Conservation (phyloP, 2,797 vertebrate species). For the Oryzias dopingdopingensis region DNA sequence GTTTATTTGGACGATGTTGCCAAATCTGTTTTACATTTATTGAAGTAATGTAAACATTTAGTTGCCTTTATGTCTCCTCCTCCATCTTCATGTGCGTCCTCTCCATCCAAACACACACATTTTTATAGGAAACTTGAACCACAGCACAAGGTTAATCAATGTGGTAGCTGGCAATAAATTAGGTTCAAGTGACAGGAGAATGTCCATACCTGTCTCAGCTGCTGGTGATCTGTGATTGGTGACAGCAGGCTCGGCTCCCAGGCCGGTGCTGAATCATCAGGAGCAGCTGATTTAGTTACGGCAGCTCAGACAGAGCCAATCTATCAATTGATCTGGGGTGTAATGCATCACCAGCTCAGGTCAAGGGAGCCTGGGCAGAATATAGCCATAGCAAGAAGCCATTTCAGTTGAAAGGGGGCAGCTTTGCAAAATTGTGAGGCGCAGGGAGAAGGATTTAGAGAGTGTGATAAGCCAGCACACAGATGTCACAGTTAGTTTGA, state of each 20-base stretch:
- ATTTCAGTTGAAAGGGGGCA: conserved; percentile 46
- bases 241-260: conserved; percentile 73
- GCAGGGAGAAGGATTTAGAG: conserved; percentile 68
- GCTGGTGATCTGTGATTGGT: conserved; percentile 77
- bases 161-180: conserved; percentile 79
- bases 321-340: conserved; percentile 72
- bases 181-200: conserved; percentile 75
- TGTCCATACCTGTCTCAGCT: conserved; percentile 75
- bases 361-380: conserved; percentile 60
- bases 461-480: conserved; percentile 60
- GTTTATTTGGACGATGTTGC: no score
- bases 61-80: conserved; percentile 52
- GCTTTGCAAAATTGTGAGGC: conserved; percentile 31
- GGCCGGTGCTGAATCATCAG: conserved; percentile 79
- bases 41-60: conserved; percentile 54
- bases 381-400: conserved; percentile 63
- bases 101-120: conserved; percentile 48
- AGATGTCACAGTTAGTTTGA: conserved; percentile 71
- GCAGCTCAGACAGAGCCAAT: conserved; percentile 67
- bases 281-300: conserved; percentile 72
- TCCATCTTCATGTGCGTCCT: conserved; percentile 35
- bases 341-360: conserved; percentile 72
- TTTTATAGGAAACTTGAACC: conserved; percentile 70
- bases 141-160: conserved; percentile 80
- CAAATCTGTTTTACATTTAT: conserved; percentile 36